Evolutionary conservation across 2,888 invertebrate species (phyloP), one percentile per base, ranked within the genome.

Genomic region (Apamea epomidion): DNA sequence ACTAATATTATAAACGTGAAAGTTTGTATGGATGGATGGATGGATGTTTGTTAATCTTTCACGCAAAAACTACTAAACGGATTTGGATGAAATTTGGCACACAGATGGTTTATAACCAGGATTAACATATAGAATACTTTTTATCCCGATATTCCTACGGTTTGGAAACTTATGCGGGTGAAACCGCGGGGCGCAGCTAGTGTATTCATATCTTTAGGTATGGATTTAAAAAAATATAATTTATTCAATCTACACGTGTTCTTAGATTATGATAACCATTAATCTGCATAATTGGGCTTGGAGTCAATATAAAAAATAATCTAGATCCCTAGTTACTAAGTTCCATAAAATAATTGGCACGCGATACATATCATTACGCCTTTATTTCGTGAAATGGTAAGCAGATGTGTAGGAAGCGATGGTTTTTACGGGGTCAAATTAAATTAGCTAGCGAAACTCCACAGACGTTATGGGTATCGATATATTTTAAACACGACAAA

Each of bases 161-260:
- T 1, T 2, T 32, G 1, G 32, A 32, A 32, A 32, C 32, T 32
- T 32, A 32, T 32, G 32, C 32, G 32, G 32, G 32, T 32, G 32
- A 32, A 32, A 32, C 32, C 32, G 32, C 32, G 32, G 32, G 32
- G 32, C 32, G 32, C 32, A 32, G 32, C 32, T 32, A 32, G 32
- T 37, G 3, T 18, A 69, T 51, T 32, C 78, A 64, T 77, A 78
- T 78, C 78, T 78, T 10, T 54, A 62, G 32, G 29, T 5, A 51
- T 29, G 68, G 51, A 79, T n/a, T 62, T n/a, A 80, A 69, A 54
- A 32, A 45, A 0, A 18, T 71, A n/a, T 21, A 80, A 37, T 64
- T 45, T 80, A 71, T 65, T 71, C 37, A 54, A 37, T 25, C 25
- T 58, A 14, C 12, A 25, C n/a, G 2, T 60, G 62, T 60, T 68